phyloP scores from a whole-genome alignment of 1,140 invertebrate species.

The Panulirus ornatus region DNA sequence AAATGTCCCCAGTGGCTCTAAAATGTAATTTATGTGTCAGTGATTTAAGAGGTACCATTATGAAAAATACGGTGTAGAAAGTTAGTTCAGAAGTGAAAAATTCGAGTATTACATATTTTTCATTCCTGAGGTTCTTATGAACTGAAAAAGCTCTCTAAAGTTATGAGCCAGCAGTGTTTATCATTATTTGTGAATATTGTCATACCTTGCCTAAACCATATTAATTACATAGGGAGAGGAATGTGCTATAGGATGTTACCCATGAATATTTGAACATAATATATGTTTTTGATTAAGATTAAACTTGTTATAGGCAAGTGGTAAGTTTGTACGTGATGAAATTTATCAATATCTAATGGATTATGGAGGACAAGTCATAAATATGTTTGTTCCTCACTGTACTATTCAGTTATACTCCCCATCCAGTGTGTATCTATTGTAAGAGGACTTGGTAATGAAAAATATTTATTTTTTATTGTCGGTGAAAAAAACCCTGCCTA shows the following conservation, averaged over 20 bases:
- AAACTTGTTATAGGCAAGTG: no score
- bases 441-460: constrained; percentile 8
- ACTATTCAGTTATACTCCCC: background rate
- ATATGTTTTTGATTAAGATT: no score
- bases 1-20: background rate
- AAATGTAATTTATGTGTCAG: constrained; percentile 39
- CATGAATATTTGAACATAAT: background rate
- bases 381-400: background rate
- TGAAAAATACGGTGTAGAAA: constrained; percentile 14
- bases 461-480: no score
- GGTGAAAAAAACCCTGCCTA: no score
- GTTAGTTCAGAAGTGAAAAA: constrained; percentile 14
- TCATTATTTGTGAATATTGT: no score
- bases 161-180: no score
- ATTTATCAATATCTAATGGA: background rate
- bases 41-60: constrained; percentile 35
- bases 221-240: no score
- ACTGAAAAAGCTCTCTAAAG: constrained; percentile 2
- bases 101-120: constrained; percentile 8
- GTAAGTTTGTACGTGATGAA: no score
- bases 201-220: no score
- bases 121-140: constrained; percentile 42
- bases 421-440: background rate
- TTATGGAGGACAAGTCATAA: background rate
- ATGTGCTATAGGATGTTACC: background rate